phyloP scores from a whole-genome alignment of 2,888 invertebrate genomes.

The Agrenia bidenticulata region DNA sequence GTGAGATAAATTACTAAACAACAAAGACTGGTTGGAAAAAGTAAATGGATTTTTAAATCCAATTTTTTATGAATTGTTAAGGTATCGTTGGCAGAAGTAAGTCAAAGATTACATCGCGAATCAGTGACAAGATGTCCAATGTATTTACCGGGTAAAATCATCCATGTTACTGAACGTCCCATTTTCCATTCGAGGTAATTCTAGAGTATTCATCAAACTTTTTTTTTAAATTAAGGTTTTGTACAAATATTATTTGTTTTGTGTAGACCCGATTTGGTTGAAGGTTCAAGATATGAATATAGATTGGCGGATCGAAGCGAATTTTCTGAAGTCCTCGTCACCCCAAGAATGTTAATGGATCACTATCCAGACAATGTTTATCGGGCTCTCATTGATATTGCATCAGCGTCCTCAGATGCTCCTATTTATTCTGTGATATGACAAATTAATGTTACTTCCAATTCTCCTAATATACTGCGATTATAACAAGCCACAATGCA shows the following conservation, averaged over 20 bases:
- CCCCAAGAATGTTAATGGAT: conserved; percentile 81
- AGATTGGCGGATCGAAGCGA: conserved; percentile 78
- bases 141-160: conserved; percentile 49
- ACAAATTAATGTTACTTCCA: background rate
- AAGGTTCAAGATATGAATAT: conserved; percentile 63
- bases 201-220: background rate
- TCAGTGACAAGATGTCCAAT: conserved; percentile 49
- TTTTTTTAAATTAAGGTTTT: conserved; percentile 1
- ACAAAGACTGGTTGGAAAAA: background rate
- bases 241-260: background rate
- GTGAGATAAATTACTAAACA: background rate
- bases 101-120: conserved; percentile 48
- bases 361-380: conserved; percentile 80
- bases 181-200: conserved; percentile 51
- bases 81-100: conserved; percentile 51
- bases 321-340: conserved; percentile 77
- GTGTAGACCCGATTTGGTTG: conserved; percentile 48
- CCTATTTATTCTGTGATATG: conserved; percentile 36
- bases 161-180: conserved; percentile 47
- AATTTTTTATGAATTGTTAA: too few relatives aligned
- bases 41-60: background rate
- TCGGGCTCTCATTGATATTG: conserved; percentile 61
- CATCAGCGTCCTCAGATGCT: conserved; percentile 19
- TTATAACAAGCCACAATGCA: too few relatives aligned
- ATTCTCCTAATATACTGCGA: too few relatives aligned